phyloP scores from a whole-genome alignment of 2,888 invertebrate species.

The Unio pictorum region DNA sequence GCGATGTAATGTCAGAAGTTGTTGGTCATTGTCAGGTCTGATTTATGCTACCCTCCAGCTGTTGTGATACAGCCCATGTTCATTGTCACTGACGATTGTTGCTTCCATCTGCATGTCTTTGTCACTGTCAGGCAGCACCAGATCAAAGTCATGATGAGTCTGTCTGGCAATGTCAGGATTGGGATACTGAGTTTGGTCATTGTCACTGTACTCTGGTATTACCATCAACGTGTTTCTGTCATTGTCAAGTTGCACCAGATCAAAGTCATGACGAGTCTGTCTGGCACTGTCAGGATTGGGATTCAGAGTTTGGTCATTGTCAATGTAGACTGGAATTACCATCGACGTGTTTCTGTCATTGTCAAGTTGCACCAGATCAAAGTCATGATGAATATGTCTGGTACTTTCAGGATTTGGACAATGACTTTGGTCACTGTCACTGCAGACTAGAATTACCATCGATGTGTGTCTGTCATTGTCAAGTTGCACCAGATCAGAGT shows the following conservation, averaged over 20 bases:
- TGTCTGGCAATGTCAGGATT: not conserved
- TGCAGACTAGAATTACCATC: not conserved
- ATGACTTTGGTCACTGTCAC: too few relatives aligned
- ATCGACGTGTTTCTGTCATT: conserved; percentile 1
- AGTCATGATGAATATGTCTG: conserved; percentile 7
- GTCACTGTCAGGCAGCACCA: conserved; percentile 11
- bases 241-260: conserved; percentile 8
- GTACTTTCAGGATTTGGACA: conserved; percentile 3
- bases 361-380: conserved; percentile 9
- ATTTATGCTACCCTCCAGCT: too few relatives aligned
- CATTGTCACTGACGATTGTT: conserved; percentile 3
- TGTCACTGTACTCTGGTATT: conserved; percentile 3
- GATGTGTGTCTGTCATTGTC: conserved; percentile 8
- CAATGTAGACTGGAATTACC: conserved; percentile 4
- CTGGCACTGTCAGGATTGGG: not conserved
- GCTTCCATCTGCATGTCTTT: not conserved
- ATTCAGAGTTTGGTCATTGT: not conserved
- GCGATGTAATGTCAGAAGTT: too few relatives aligned
- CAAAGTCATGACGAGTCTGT: not conserved
- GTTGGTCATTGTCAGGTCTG: too few relatives aligned
- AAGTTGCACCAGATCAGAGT: conserved; percentile 1
- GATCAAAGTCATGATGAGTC: not conserved
- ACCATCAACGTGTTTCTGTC: conserved; percentile 3
- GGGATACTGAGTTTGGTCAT: not conserved
- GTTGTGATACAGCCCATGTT: not conserved